phyloP scores from a whole-genome alignment of 2,888 invertebrate species.

The Laspeyria flexula region DNA sequence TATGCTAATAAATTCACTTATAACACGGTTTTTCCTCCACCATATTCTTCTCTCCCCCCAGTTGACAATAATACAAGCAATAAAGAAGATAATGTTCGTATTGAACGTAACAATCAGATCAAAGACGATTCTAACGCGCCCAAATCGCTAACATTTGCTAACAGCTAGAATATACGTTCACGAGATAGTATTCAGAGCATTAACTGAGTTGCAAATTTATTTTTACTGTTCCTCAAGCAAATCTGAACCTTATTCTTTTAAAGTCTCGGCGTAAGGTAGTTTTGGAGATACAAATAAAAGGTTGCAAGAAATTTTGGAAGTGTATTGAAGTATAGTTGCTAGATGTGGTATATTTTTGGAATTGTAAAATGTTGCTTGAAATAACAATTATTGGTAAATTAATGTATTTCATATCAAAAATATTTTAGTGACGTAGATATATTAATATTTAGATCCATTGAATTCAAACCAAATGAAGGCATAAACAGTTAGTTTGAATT shows the following conservation, averaged over 20 bases:
- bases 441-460: too few relatives aligned
- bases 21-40: neutral
- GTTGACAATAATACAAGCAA: conserved; percentile 20
- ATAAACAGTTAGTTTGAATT: too few relatives aligned
- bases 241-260: neutral
- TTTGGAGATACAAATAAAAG: conserved; percentile 21
- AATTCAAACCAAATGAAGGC: too few relatives aligned
- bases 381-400: neutral
- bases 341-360: conserved; percentile 13
- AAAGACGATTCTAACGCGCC: conserved; percentile 11
- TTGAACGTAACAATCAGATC: conserved; percentile 25
- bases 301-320: conserved; percentile 35
- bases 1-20: neutral
- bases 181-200: conserved; percentile 41
- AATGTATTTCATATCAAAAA: too few relatives aligned
- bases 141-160: conserved; percentile 44
- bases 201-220: conserved; percentile 21
- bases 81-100: conserved; percentile 18
- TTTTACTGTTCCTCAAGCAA: neutral
- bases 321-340: conserved; percentile 16
- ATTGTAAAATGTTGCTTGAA: neutral
- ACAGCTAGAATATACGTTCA: conserved; percentile 42
- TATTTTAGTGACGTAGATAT: too few relatives aligned
- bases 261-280: neutral
- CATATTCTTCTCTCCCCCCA: conserved; percentile 2